These are phyloP conservation scores for Leguminivora glycinivorella DNA, from an alignment of 1,140 invertebrate species.

Conservation along the genomic window DNA sequence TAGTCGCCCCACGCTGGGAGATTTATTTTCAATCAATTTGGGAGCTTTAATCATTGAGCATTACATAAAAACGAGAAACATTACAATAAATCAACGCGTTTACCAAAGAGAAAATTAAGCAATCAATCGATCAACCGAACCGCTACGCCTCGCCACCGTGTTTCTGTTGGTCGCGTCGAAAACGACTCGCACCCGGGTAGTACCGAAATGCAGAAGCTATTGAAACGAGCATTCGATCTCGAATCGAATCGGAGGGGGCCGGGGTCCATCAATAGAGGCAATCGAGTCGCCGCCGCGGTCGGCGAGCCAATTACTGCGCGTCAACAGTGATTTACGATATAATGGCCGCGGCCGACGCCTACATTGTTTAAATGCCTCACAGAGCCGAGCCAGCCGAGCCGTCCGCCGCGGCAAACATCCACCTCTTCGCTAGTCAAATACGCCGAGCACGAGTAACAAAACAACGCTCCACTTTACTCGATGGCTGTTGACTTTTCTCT, in stretches of 20 bases:
- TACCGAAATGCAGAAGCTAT: conserved; percentile 20
- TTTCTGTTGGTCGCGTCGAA: conserved; percentile 13
- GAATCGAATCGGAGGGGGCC: conserved; percentile 42
- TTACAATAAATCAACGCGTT: conserved; percentile 22
- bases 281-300: conserved; percentile 53
- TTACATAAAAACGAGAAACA: conserved; percentile 17
- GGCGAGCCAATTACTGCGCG: conserved; percentile 67
- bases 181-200: not conserved
- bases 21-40: conserved; percentile 27
- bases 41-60: not conserved
- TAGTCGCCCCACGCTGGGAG: not conserved
- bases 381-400: conserved; percentile 36
- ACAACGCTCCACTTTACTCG: conserved; percentile 25
- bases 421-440: conserved; percentile 24
- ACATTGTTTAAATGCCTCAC: conserved; percentile 71
- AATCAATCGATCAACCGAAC: conserved; percentile 17
- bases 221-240: conserved; percentile 3
- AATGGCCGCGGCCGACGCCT: conserved; percentile 61
- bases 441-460: conserved; percentile 21
- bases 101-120: conserved; percentile 20
- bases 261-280: conserved; percentile 63
- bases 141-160: conserved; percentile 1
- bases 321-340: conserved; percentile 75
- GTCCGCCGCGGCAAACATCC: conserved; percentile 20
- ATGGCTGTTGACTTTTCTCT: conserved; percentile 27